Base-by-base conservation (phyloP, 2,888 invertebrate species). In the Tenthredo notha region DNA sequence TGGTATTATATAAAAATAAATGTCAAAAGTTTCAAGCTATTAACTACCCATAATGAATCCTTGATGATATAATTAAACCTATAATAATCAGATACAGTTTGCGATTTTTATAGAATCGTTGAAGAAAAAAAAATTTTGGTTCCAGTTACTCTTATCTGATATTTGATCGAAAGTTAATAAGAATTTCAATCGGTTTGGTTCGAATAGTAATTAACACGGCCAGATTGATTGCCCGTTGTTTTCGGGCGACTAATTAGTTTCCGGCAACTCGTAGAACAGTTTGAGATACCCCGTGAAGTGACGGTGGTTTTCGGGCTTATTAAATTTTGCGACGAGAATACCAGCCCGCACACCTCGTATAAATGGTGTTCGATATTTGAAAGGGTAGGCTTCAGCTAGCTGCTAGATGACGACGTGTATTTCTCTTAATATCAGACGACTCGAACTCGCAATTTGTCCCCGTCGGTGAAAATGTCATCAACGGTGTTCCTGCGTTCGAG, bases 251-350 rank as follows among this genome's bases (percentile, higher is more conserved):
- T 61, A 80, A 80, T 80, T 80, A 80, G 58, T 80, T 80, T 80
- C 58, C 58, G 58, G 25, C 7, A 80, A 40, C 61, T 80, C 37
- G 58, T 9, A 21, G 12, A 74, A 74, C 40, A 74, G 43, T 74
- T 43, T 74, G 72, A 74, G 72, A 10, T 29, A 70, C 70, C 15
- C 21, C 21, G 43, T 21, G 43, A 40, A n/a, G 21, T 43, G 21
- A 47, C 82, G 25, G 82, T n/a, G 47, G 83, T 83, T 83, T 54
- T 67, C 40, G 29, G 25, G 83, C 40, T 83, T 83, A 83, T 83
- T 83, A 83, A 83, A 83, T 67, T 83, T 83, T 67, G 18, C 47
- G 21, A 47, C 67, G 83, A 83, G 83, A 70, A 65, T 70, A 83
- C 67, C 80, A 7, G 37, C 47, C 47, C 18, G 78, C 40, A 25